phyloP scores from a whole-genome alignment of 1,140 invertebrate species.

The Musca vetustissima region DNA sequence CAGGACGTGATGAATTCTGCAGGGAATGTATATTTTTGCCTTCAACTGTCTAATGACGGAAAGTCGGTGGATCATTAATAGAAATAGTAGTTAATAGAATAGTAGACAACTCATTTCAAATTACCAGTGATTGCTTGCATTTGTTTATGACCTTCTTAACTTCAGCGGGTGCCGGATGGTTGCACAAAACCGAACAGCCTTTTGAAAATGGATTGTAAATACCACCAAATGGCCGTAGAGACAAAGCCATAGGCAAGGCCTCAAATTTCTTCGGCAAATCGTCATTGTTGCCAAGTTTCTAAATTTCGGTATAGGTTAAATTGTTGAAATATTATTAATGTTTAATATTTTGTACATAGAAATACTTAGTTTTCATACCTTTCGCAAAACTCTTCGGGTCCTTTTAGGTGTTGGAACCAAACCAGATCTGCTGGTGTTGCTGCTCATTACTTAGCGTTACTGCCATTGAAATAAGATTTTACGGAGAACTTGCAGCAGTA shows the following conservation, averaged over 20 bases:
- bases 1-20: background rate
- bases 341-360: too few species aligned
- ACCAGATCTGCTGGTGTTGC: constrained; percentile 46
- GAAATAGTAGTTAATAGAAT: too few species aligned
- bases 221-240: constrained; percentile 71
- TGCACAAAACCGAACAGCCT: constrained; percentile 77
- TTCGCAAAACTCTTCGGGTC: constrained; percentile 39
- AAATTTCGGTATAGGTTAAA: background rate
- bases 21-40: constrained; percentile 32
- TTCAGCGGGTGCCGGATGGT: constrained; percentile 75
- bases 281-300: background rate
- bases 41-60: constrained; percentile 21
- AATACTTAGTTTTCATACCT: constrained; percentile 33
- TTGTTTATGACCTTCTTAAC: constrained; percentile 71
- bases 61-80: too few species aligned
- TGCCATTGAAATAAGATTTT: too few species aligned
- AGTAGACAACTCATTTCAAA: background rate
- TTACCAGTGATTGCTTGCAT: constrained; percentile 72
- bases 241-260: constrained; percentile 44
- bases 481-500: too few species aligned
- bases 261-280: constrained; percentile 46
- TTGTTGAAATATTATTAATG: background rate
- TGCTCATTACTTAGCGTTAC: constrained; percentile 7
- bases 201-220: constrained; percentile 78
- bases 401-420: constrained; percentile 48